Conservation (phyloP, 2,797 vertebrate genomes). For the Mus minutoides region DNA sequence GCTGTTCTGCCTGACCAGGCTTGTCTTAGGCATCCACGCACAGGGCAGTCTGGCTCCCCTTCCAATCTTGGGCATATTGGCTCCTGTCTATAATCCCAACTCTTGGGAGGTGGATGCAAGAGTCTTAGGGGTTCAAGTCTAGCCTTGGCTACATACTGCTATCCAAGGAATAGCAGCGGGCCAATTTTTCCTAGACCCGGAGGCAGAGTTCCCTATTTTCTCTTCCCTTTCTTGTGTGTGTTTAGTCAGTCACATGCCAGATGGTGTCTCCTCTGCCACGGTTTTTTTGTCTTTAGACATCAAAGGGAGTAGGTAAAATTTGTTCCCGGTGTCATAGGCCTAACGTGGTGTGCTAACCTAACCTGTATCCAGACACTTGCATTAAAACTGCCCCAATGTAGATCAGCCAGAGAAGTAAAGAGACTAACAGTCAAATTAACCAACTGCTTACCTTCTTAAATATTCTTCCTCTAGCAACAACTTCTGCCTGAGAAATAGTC, state of each 20-base stretch:
- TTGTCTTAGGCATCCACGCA: neutral
- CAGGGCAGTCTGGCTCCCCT: neutral
- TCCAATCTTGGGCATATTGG: neutral
- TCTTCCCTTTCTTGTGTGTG: neutral
- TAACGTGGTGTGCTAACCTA: neutral
- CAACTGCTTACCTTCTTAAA: neutral
- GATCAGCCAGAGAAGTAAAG: neutral
- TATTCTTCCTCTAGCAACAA: neutral
- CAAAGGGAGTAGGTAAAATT: neutral
- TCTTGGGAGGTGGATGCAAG: neutral
- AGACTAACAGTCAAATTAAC: neutral
- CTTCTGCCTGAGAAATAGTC: neutral
- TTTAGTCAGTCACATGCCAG: neutral
- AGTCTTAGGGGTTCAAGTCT: neutral
- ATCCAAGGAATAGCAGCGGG: neutral
- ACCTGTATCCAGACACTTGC: neutral
- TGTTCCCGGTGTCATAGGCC: neutral
- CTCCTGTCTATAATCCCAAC: neutral
- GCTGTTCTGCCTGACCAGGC: neutral
- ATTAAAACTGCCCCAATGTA: neutral
- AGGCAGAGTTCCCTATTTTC: neutral
- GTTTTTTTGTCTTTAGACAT: constrained; percentile 15
- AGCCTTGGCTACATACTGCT: neutral
- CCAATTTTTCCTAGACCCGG: neutral
- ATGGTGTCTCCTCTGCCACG: neutral